Conservation (phyloP, 2,113 vertebrate genomes). For the Rhineura floridana region DNA sequence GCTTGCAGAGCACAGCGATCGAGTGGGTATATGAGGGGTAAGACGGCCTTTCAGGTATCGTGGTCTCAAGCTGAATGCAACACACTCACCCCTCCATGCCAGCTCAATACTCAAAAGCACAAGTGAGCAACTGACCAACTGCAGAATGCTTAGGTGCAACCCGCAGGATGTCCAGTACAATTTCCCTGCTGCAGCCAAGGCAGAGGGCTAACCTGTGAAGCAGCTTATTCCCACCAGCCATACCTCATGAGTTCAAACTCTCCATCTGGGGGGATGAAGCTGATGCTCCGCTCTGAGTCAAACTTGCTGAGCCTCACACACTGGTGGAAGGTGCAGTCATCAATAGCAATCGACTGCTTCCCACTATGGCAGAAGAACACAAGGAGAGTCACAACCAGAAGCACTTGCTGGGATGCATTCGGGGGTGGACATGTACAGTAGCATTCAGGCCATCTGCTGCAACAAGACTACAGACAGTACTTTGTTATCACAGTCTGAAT, state of each 20-base stretch:
- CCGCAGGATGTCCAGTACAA: too few species aligned
- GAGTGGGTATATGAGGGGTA: too few species aligned
- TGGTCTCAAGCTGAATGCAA: neutral
- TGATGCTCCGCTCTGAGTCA: conserved; percentile 98
- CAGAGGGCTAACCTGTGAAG: neutral
- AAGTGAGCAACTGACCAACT: neutral
- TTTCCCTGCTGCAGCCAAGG: neutral
- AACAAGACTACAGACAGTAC: conserved; percentile 39
- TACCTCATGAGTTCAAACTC: conserved; percentile 99
- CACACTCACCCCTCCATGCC: neutral
- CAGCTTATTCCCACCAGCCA: neutral
- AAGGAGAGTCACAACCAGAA: conserved; percentile 12
- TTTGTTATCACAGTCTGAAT: conserved; percentile 23
- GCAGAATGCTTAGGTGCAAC: neutral
- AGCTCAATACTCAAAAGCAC: too few species aligned
- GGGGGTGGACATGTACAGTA: neutral
- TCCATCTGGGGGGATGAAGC: conserved; percentile 98
- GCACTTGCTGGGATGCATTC: neutral
- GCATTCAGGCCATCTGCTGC: conserved; percentile 26
- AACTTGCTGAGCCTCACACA: conserved; percentile 99
- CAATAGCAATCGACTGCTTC: conserved; percentile 99
- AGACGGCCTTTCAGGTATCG: too few species aligned
- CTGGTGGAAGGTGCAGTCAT: conserved; percentile 99
- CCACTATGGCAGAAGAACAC: conserved; percentile 77
- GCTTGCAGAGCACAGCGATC: too few species aligned